Percentiles rank a stretch among this genome's conserved stretches.
Conservation (phyloP, 64 coral and sea anemone genomes). For the Stichodactyla helianthus region DNA sequence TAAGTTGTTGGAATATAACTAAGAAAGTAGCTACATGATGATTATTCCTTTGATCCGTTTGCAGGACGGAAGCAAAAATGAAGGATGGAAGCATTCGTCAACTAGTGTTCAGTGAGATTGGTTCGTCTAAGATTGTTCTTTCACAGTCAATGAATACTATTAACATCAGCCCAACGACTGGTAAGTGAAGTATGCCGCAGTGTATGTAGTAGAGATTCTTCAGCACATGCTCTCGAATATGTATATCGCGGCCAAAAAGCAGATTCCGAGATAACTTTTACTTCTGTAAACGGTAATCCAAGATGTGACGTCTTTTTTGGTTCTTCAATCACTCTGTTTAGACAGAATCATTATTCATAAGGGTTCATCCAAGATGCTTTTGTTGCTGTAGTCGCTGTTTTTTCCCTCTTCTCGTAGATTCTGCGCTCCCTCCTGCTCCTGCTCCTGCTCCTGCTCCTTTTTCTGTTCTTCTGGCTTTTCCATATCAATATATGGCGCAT, state of each 20-base stretch:
- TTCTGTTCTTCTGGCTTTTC: neutral
- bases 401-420: too few species aligned
- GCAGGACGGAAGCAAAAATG: conserved; percentile 16
- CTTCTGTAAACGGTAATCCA: too few species aligned
- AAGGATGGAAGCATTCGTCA: conserved; percentile 27
- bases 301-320: too few species aligned
- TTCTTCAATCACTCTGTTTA: too few species aligned
- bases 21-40: neutral
- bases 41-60: neutral
- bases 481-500: neutral
- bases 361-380: too few species aligned
- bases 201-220: too few species aligned
- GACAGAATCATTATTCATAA: too few species aligned
- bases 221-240: too few species aligned
- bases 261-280: too few species aligned
- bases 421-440: neutral
- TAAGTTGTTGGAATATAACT: too few species aligned
- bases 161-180: conserved; percentile 11
- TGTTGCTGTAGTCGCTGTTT: too few species aligned
- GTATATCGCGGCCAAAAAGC: too few species aligned
- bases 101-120: conserved; percentile 10
- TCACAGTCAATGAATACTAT: conserved; percentile 34
- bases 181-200: neutral
- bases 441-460: neutral
- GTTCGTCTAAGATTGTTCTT: conserved; percentile 1